phyloP scores from a whole-genome alignment of 2,113 vertebrate species.

The Murina feae region DNA sequence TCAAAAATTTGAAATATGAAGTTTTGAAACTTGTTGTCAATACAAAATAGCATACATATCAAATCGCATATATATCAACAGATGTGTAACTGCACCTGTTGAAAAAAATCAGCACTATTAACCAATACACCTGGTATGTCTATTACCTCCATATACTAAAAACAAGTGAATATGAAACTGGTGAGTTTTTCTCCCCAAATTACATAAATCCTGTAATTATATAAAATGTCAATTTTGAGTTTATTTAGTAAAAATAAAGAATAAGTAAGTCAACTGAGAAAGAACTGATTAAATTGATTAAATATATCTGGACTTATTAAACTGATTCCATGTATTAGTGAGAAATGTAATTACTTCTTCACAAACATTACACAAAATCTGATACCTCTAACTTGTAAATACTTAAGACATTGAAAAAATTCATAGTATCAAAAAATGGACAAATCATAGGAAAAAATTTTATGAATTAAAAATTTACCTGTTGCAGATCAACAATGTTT shows the following conservation, averaged over 20 bases:
- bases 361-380: slow-evolving; percentile 1
- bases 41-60: no score
- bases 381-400: not conserved
- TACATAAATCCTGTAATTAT: not conserved
- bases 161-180: not conserved
- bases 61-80: no score
- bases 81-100: no score
- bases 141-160: not conserved
- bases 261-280: not conserved
- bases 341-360: not conserved
- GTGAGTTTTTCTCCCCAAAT: not conserved
- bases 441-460: slow-evolving; percentile 30
- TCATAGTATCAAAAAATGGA: not conserved
- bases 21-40: no score
- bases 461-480: slow-evolving; percentile 83
- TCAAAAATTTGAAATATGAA: no score
- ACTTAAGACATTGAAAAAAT: not conserved
- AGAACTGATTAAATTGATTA: slow-evolving; percentile 1
- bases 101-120: no score
- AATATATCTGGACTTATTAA: not conserved
- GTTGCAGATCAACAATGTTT: slow-evolving; percentile 96
- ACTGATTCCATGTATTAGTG: not conserved
- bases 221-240: not conserved
- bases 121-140: no score
- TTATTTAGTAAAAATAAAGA: slow-evolving; percentile 28